Evolutionary conservation across 2,888 invertebrate species (phyloP).

Genomic region (Meloe dianella): DNA sequence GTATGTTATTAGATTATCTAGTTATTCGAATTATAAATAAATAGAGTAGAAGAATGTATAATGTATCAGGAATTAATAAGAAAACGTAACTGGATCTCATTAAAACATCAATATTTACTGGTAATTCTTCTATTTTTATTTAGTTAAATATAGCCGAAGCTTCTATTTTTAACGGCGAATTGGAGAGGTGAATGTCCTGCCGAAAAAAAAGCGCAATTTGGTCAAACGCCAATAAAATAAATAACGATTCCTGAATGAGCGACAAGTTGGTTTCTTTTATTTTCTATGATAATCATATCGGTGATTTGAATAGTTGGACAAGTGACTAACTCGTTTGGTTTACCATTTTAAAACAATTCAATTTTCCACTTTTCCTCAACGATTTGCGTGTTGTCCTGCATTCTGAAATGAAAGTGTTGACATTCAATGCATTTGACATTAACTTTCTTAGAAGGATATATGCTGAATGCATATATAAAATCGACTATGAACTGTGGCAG

Average conservation of each 20-base stretch:
- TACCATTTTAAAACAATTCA: conserved; percentile 1
- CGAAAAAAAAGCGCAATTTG: conserved; percentile 6
- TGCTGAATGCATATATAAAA: conserved; percentile 32
- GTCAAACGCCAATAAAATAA: background rate
- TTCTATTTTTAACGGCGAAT: background rate
- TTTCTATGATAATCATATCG: background rate
- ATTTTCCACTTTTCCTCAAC: conserved; percentile 7
- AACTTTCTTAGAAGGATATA: conserved; percentile 30
- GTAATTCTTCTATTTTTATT: conserved; percentile 2
- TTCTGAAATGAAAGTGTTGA: conserved; percentile 32
- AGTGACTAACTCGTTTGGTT: background rate
- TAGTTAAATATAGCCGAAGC: background rate
- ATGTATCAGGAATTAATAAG: background rate
- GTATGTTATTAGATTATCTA: background rate
- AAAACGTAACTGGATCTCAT: background rate
- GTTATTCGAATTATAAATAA: background rate
- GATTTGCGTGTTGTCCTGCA: conserved; percentile 12
- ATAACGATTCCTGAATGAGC: background rate
- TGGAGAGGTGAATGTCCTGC: background rate
- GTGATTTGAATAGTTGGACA: background rate
- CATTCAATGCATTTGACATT: conserved; percentile 32
- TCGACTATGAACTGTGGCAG: conserved; percentile 37
- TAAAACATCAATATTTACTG: background rate
- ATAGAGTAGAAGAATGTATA: background rate
- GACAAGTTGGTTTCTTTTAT: background rate